These are phyloP conservation scores for Dasypolia templi DNA, from an alignment of 2,888 invertebrate species.

Conservation along the genomic window DNA sequence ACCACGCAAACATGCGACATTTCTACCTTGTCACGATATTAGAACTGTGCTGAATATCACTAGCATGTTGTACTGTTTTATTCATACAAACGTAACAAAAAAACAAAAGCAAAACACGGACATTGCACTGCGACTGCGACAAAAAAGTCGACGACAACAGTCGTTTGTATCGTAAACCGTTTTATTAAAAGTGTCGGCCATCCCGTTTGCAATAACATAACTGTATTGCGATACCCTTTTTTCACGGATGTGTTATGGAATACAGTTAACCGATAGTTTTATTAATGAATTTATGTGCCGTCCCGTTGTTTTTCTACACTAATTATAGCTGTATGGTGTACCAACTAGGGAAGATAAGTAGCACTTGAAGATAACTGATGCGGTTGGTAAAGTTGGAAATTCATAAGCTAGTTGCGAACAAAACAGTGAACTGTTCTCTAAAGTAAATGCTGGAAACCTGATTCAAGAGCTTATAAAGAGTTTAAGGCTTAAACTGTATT, in stretches of 20 bases:
- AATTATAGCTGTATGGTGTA: constrained; percentile 12
- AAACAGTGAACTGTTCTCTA: not conserved
- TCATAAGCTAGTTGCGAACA: constrained; percentile 35
- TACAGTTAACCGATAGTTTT: constrained; percentile 37
- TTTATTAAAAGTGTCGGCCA: constrained; percentile 75
- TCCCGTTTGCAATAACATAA: constrained; percentile 64
- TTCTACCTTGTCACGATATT: constrained; percentile 20
- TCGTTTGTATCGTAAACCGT: constrained; percentile 73
- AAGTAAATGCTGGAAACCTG: not conserved
- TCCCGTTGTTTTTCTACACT: constrained; percentile 27
- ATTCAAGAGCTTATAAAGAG: not conserved
- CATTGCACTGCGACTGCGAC: constrained; percentile 31
- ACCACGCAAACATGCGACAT: constrained; percentile 28
- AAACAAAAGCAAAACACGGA: constrained; percentile 36
- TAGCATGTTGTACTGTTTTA: constrained; percentile 53
- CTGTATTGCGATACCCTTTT: constrained; percentile 51
- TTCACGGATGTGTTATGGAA: constrained; percentile 43
- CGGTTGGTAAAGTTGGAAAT: constrained; percentile 27
- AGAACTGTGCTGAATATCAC: constrained; percentile 25
- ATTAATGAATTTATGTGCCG: constrained; percentile 36
- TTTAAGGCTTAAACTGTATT: no score
- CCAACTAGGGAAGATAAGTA: constrained; percentile 30
- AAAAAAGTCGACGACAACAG: constrained; percentile 66
- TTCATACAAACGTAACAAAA: constrained; percentile 55
- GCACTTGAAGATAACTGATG: constrained; percentile 21